Conservation (phyloP, 2,797 vertebrate species). For the Picus viridis region DNA sequence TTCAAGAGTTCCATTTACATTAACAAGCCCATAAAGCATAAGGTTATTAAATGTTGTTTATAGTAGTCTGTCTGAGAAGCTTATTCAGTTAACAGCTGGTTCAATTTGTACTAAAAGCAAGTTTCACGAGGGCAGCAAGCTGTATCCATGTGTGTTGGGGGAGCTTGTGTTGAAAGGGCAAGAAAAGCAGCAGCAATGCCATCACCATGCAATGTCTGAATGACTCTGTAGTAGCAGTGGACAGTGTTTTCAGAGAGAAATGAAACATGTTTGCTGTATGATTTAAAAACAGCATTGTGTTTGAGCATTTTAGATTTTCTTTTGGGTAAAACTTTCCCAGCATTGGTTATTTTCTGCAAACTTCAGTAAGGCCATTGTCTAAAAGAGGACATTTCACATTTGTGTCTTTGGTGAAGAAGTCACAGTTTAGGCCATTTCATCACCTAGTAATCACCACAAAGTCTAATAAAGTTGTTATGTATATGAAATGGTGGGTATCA, state of each 20-base stretch:
- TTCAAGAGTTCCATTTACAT: conserved; percentile 43
- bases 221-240: not conserved
- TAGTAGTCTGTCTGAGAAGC: not conserved
- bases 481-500: not conserved
- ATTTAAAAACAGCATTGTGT: not conserved
- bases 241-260: not conserved
- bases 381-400: not conserved
- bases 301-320: not conserved
- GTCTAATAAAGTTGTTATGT: not conserved
- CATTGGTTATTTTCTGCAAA: not conserved
- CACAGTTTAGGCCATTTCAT: not conserved
- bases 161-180: not conserved
- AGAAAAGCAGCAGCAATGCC: not conserved
- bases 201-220: not conserved
- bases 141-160: not conserved
- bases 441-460: not conserved
- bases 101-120: not conserved
- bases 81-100: conserved; percentile 24
- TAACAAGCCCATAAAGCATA: conserved; percentile 54
- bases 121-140: not conserved
- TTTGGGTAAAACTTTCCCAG: not conserved
- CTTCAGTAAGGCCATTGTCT: not conserved
- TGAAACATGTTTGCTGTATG: not conserved
- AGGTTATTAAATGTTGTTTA: conserved; percentile 54
- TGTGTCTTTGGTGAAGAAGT: not conserved